Conservation (phyloP, 2,113 vertebrate genomes). For the Danio rerio region GRCz12tu NC_133192.1:19221001-19221500, state of each 20-base stretch:
- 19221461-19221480: background rate
- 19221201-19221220: background rate
- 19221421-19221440: background rate
- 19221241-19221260: background rate
- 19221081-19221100: no score
- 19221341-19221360: constrained; percentile 42
- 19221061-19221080: no score
- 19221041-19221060: no score
- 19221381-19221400: background rate
- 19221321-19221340: background rate
- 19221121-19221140: no score
- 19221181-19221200: no score
- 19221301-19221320: background rate
- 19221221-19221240: background rate
- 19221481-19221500: background rate
- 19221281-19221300: background rate
- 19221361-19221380: background rate
- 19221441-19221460: constrained; percentile 8
- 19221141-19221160: no score
- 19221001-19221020: no score
- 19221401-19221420: background rate
- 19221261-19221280: background rate
- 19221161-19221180: no score
- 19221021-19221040: no score
- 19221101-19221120: no score